Evolutionary conservation across 2,797 vertebrate genomes (phyloP).

Genomic region (Urophycis tenuis): DNA sequence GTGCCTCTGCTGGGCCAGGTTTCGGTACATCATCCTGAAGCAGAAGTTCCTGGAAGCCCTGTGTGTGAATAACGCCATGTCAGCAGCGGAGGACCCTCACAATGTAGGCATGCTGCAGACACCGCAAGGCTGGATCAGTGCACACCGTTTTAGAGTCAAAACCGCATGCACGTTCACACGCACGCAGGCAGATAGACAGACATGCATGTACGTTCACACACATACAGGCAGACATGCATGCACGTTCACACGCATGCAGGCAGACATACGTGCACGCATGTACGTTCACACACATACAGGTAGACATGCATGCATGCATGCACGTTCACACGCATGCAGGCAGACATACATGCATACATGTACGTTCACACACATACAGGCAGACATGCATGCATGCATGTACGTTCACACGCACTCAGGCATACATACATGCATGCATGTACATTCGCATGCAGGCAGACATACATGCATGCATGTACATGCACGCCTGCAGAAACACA

Average conservation of each 20-base stretch:
- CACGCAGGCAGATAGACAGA: not conserved
- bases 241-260: not conserved
- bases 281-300: not conserved
- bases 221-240: not conserved
- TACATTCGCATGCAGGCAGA: not conserved
- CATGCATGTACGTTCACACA: not conserved
- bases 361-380: not conserved
- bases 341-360: not conserved
- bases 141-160: not conserved
- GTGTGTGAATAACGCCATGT: slow-evolving; percentile 95
- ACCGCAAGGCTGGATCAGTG: not conserved
- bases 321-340: not conserved
- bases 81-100: slow-evolving; percentile 85
- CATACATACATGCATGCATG: too few species aligned
- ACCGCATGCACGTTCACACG: not conserved
- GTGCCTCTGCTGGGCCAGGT: slow-evolving; percentile 67
- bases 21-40: slow-evolving; percentile 91
- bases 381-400: too few species aligned
- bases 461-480: too few species aligned
- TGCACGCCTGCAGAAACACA: too few species aligned
- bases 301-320: too few species aligned
- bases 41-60: slow-evolving; percentile 96
- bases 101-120: slow-evolving; percentile 73
- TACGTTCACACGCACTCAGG: not conserved
- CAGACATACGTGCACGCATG: not conserved